These are phyloP conservation scores for Formicarius rufipectus DNA, from an alignment of 2,113 vertebrate species.

Conservation along the genomic window DNA sequence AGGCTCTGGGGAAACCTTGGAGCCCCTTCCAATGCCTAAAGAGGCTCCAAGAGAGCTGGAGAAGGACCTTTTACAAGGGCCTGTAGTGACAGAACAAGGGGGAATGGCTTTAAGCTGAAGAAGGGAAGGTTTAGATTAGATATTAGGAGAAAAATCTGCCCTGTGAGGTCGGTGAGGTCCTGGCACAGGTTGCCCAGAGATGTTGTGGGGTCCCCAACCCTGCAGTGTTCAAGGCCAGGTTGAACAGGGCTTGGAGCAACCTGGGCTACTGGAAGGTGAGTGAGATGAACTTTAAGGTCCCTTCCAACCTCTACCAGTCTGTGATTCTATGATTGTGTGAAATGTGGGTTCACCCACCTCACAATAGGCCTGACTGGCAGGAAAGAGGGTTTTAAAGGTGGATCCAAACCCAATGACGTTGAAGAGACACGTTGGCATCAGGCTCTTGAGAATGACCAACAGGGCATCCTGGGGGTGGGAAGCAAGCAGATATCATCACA, in stretches of 20 bases:
- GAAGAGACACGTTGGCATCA: constrained; percentile 88
- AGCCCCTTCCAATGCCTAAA: background rate
- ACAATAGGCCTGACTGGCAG: constrained; percentile 85
- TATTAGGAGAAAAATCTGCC: background rate
- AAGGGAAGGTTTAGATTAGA: background rate
- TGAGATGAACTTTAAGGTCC: background rate
- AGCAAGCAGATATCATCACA: background rate
- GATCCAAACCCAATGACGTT: constrained; percentile 91
- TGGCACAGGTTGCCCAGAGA: background rate
- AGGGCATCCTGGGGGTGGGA: constrained; percentile 82
- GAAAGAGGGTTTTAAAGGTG: constrained; percentile 87
- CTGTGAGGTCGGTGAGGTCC: background rate
- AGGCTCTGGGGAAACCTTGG: background rate
- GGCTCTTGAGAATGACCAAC: constrained; percentile 90
- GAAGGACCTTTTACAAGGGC: background rate
- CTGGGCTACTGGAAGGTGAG: background rate
- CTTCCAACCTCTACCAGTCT: background rate
- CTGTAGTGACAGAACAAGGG: background rate
- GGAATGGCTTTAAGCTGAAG: background rate
- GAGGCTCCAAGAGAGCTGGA: background rate
- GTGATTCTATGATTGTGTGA: background rate
- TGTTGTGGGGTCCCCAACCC: background rate
- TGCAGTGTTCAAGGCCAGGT: background rate
- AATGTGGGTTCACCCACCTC: constrained; percentile 78
- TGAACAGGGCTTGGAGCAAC: background rate